Base-by-base conservation (phyloP, 2,888 invertebrate genomes). In the Coelopa pilipes region DNA sequence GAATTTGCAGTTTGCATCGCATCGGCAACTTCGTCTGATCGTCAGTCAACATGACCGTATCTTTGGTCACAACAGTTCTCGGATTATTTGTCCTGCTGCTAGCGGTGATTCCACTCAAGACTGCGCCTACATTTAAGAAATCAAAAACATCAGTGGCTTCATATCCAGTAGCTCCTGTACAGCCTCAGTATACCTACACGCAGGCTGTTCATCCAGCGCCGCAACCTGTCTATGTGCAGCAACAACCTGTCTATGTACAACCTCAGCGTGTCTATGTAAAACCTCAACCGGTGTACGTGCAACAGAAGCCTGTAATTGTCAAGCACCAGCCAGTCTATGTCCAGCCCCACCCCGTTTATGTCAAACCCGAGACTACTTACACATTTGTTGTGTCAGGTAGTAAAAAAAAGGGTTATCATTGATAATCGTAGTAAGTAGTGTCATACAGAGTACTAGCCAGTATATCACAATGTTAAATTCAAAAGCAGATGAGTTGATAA, bases 231-330 rank as follows among this genome's bases (percentile, higher is more conserved):
- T 34, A 70, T 17, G 47, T 19, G 17, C 70, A 59, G 21, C 5
- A 19, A 1, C 50, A 59, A 13, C 59, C 65, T 17, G 50, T 53
- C 3, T 19, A 5, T 15, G 59, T 49, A 13, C 72, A 57, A 59
- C 67, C 67, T n/a, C 72, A n/a, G 1, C 65, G n/a, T n/a, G n/a
- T n/a, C n/a, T n/a, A n/a, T n/a, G n/a, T n/a, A n/a, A n/a, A 24
- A 1, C 71, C 53, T 57, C 46, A 50, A 9, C 66, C 49, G 24
- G 50, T 53, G 21, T 10, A n/a, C 7, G 53, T 53, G 3, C 49
- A 47, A 13, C 69, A n/a, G 13, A 46, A 53, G n/a, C 72, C 72
- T 11, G 59, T 72, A n/a, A 46, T 66, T 57, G 72, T 68, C 17
- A 67, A 67, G n/a, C n/a, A n/a, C n/a, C n/a, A n/a, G 1, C 68